phyloP scores from a whole-genome alignment of 2,888 invertebrate species.

The Sphaeridia pumilis region DNA sequence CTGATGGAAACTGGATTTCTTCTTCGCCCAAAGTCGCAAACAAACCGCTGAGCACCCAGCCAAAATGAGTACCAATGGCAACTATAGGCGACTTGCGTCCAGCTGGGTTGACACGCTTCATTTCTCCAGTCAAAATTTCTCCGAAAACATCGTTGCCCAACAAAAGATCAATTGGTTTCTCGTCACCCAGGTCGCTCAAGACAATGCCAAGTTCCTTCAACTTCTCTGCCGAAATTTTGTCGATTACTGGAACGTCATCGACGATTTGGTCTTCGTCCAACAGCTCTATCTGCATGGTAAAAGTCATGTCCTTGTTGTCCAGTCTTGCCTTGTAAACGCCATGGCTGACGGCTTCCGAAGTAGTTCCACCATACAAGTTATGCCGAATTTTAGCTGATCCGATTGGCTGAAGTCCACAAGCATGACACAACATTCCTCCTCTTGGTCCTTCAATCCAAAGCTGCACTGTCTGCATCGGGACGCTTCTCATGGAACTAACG shows the following conservation, averaged over 20 bases:
- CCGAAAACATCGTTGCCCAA: not conserved
- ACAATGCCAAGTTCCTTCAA: too few relatives aligned
- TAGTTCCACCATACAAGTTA: not conserved
- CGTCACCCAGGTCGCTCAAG: too few relatives aligned
- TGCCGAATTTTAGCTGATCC: not conserved
- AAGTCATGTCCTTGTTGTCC: too few relatives aligned
- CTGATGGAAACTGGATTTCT: not conserved
- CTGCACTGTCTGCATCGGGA: not conserved
- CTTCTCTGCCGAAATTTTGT: too few relatives aligned
- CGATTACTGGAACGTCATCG: not conserved
- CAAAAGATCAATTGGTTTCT: not conserved
- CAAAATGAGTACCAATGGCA: not conserved
- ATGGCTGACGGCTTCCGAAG: too few relatives aligned
- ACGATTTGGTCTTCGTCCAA: not conserved
- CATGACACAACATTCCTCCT: not conserved
- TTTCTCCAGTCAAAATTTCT: not conserved
- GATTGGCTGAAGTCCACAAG: not conserved
- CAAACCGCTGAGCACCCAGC: not conserved
- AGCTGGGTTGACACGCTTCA: not conserved
- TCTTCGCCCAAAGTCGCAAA: not conserved
- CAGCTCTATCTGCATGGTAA: not conserved
- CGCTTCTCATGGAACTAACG: not conserved
- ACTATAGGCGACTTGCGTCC: not conserved
- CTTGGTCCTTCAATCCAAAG: not conserved
- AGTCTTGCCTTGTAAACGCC: too few relatives aligned